These are phyloP conservation scores for Mamestra brassicae DNA, from an alignment of 2,888 invertebrate species.

Conservation along the genomic window DNA sequence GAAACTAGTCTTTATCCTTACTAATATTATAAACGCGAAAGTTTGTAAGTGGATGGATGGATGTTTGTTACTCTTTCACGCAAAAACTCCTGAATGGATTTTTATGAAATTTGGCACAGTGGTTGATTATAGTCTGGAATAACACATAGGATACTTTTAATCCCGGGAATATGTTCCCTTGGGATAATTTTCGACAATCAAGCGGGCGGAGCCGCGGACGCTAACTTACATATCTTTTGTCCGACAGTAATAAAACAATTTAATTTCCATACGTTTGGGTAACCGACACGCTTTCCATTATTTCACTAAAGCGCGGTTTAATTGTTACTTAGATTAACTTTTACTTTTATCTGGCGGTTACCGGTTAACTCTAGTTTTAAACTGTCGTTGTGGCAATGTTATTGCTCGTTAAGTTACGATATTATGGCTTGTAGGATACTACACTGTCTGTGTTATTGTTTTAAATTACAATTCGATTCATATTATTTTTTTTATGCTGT, in stretches of 20 bases:
- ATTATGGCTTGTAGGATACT: conserved; percentile 3
- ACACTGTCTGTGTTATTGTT: conserved; percentile 6
- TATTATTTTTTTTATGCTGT: neutral
- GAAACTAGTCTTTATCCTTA: conserved; percentile 2
- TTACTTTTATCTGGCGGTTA: conserved; percentile 58
- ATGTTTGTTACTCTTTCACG: too few species aligned
- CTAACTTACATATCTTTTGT: conserved; percentile 18
- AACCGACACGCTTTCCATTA: conserved; percentile 60
- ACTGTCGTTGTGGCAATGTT: conserved; percentile 18
- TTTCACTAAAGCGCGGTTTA: conserved; percentile 54
- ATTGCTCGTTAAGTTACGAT: conserved; percentile 11
- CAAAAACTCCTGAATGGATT: too few species aligned
- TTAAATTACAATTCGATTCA: neutral
- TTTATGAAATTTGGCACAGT: too few species aligned
- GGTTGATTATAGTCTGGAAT: too few species aligned
- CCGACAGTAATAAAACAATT: conserved; percentile 7
- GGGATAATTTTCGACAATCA: too few species aligned
- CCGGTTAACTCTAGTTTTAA: conserved; percentile 24
- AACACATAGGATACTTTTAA: too few species aligned
- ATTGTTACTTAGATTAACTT: conserved; percentile 60
- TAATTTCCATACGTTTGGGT: conserved; percentile 52
- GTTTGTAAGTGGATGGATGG: too few species aligned
- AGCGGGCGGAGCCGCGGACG: too few species aligned
- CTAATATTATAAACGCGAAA: too few species aligned
- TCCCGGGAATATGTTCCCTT: too few species aligned